Conservation (phyloP, 2,113 vertebrate genomes). For the Urocynchramus pylzowi region DNA sequence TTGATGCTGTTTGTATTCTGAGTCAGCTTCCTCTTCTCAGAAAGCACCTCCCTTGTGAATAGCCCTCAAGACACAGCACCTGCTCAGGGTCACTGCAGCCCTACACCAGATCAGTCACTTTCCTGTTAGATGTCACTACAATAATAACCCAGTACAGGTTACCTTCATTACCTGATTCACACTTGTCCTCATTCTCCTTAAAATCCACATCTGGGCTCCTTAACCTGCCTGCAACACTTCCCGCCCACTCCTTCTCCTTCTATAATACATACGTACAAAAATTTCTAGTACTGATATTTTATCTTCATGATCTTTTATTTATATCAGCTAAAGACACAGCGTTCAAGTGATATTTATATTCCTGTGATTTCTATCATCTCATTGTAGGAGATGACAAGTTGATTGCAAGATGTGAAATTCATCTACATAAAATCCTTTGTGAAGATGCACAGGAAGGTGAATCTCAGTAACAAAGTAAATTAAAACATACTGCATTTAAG, state of each 20-base stretch:
- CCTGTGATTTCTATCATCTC: slow-evolving; percentile 5
- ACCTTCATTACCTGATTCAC: not conserved
- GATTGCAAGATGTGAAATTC: slow-evolving; percentile 28
- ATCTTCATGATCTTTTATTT: not conserved
- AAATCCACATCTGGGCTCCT: not conserved
- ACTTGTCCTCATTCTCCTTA: not conserved
- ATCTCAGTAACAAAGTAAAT: slow-evolving; percentile 13
- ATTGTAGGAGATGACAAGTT: slow-evolving; percentile 1
- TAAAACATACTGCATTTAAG: not conserved
- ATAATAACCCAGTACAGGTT: not conserved
- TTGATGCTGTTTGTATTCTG: no score
- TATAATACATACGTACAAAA: not conserved
- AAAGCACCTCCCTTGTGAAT: not conserved
- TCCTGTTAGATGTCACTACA: not conserved
- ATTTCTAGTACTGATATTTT: not conserved
- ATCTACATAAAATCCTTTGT: not conserved
- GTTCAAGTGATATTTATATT: slow-evolving; percentile 9
- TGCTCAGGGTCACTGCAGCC: not conserved
- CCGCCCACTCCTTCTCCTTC: not conserved
- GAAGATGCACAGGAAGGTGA: not conserved
- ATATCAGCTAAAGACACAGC: not conserved
- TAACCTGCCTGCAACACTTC: not conserved
- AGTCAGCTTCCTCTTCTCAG: not conserved
- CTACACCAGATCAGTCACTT: not conserved
- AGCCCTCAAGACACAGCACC: not conserved